Conservation (phyloP, 1,140 invertebrate genomes). For the Phymastichus coffea region DNA sequence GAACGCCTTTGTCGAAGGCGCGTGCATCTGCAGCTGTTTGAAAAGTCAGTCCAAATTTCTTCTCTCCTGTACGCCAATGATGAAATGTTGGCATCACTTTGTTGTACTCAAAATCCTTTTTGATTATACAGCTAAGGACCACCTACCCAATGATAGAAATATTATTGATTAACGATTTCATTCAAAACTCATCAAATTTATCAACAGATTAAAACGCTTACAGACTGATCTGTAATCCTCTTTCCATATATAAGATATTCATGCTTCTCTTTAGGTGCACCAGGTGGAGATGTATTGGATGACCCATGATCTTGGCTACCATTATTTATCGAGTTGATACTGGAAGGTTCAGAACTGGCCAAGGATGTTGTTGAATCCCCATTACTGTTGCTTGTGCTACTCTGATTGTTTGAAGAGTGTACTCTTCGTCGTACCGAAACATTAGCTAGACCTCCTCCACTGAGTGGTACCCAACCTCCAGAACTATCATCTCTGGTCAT, state of each 20-base stretch:
- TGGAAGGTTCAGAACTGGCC: conserved; percentile 26
- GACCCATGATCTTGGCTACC: conserved; percentile 42
- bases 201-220: conserved; percentile 54
- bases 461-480: conserved; percentile 92
- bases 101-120: conserved; percentile 95
- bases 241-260: conserved; percentile 92
- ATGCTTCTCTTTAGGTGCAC: conserved; percentile 59
- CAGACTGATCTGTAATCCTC: conserved; percentile 87
- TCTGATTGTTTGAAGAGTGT: conserved; percentile 41
- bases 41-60: conserved; percentile 93
- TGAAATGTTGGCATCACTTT: conserved; percentile 98
- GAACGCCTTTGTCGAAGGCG: conserved; percentile 90
- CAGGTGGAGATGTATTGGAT: conserved; percentile 46
- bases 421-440: conserved; percentile 80
- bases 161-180: neutral
- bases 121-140: conserved; percentile 91
- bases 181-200: conserved; percentile 15
- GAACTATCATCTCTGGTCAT: conserved; percentile 97
- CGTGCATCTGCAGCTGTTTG: conserved; percentile 90
- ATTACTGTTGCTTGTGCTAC: conserved; percentile 37
- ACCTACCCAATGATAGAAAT: conserved; percentile 61
- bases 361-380: conserved; percentile 35
- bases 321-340: conserved; percentile 32
- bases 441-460: conserved; percentile 89
- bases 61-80: conserved; percentile 94